Conservation (phyloP, 1,140 invertebrate genomes). For the Sweltsa coloradensis region DNA sequence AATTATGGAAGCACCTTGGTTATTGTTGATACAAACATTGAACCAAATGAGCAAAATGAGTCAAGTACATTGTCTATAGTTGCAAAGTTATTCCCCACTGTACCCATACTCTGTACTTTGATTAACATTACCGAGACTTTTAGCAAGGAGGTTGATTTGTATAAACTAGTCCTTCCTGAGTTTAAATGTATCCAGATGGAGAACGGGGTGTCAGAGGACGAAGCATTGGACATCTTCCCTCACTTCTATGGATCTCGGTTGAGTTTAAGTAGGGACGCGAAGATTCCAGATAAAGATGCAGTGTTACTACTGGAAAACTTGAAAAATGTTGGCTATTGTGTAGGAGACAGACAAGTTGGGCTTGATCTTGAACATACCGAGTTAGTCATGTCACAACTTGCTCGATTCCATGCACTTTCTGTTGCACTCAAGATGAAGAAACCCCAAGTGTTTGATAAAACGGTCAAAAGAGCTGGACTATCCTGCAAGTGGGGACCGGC, state of each 20-base stretch:
- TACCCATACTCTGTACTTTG: neutral
- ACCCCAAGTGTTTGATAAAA: constrained; percentile 3
- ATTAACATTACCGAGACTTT: constrained; percentile 1
- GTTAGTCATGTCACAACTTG: neutral
- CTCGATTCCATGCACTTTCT: constrained; percentile 2
- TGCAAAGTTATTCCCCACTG: constrained; percentile 1
- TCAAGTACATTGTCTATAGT: neutral
- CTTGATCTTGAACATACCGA: constrained; percentile 6
- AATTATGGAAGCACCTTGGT: constrained; percentile 10
- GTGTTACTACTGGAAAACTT: constrained; percentile 5
- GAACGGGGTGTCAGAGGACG: neutral
- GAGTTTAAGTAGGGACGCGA: no score
- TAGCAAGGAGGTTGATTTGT: constrained; percentile 5
- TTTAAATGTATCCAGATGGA: constrained; percentile 2
- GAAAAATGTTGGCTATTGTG: neutral
- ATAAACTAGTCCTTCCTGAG: neutral
- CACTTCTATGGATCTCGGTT: constrained; percentile 6
- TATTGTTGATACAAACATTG: neutral
- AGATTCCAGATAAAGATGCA: neutral
- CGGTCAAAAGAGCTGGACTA: neutral
- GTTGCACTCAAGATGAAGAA: constrained; percentile 5
- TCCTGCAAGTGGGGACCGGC: no score
- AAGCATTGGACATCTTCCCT: constrained; percentile 2
- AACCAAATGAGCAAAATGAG: neutral
- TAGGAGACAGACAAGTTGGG: neutral